Base-by-base conservation (phyloP, 2,113 vertebrate genomes). In the Nipponia nippon region DNA sequence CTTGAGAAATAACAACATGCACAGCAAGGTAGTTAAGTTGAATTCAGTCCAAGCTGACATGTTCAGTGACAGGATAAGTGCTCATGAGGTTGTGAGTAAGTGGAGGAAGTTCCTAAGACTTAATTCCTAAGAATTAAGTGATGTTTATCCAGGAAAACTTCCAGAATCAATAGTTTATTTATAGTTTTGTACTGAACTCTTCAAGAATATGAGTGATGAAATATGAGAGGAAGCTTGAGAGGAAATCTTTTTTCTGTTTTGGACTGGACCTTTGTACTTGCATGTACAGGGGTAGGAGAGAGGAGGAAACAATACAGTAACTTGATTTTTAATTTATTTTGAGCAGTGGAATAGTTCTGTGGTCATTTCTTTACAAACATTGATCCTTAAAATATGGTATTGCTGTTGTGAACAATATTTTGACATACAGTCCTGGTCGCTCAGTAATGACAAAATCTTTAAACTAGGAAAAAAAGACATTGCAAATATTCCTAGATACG, bases 11-110 rank as follows among this genome's bases (percentile, higher is more conserved):
- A 53, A 18, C 50, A 46, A 72, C 29, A 3, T 32, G 26, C 13
- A 13, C n/a, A 0, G 0, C 27, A 50, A 22, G 0, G 2, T 11
- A 38, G 21, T 16, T 34, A 30, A 46, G 25, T 30, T 83, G 52
- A 87, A 80, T 70, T 89, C 53, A 42, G 22, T 47, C 30, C 11
- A 50, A 70, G 30, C 22, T 67, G 38, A 32, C 36, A 2, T 17
- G 5, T 34, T 71, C 46, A 58, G 26, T 56, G n/a, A 12, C 38
- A 77, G 12, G 6, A 21, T 22, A 83, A 69, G 20, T 20, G 22
- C 16, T 87, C n/a, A 36, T 2, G 0, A 6, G 2, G 1, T 55
- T 86, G 25, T 49, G 20, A 66, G 13, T 19, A 30, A 5, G 5
- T 22, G 47, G 16, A 69, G 44, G 13, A 81, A 56, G 47, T 67